Evolutionary conservation across 2,797 vertebrate species (phyloP).

Genomic region (Sandelia bainsii): DNA sequence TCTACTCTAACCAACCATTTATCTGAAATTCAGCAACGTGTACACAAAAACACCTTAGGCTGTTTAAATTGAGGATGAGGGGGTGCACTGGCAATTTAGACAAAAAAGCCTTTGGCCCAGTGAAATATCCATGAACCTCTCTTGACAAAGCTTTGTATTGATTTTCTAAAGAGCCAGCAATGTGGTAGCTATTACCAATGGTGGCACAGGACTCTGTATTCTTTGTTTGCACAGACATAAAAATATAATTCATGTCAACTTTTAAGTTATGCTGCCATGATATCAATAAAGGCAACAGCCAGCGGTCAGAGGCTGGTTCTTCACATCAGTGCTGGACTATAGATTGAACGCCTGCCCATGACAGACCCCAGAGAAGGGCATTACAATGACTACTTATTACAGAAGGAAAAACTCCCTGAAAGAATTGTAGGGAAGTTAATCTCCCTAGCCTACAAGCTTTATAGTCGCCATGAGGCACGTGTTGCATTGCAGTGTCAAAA

Average conservation of each 20-base stretch:
- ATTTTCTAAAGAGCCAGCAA: constrained; percentile 45
- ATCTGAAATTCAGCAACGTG: constrained; percentile 65
- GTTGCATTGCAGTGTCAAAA: constrained; percentile 17
- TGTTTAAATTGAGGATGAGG: constrained; percentile 9
- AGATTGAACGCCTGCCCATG: constrained; percentile 28
- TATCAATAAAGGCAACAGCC: constrained; percentile 42
- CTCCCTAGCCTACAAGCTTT: constrained; percentile 17
- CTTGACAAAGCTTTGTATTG: constrained; percentile 50
- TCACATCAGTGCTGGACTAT: constrained; percentile 20
- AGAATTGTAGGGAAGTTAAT: constrained; percentile 33
- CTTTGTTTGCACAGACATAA: constrained; percentile 42
- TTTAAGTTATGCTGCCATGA: constrained; percentile 31
- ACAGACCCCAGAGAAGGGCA: constrained; percentile 25
- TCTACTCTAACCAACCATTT: constrained; percentile 41
- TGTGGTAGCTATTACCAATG: constrained; percentile 43
- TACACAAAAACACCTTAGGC: constrained; percentile 41
- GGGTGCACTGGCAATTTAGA: background rate
- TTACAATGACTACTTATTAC: constrained; percentile 27
- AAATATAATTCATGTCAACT: constrained; percentile 42
- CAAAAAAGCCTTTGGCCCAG: constrained; percentile 28
- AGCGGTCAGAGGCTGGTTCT: constrained; percentile 20
- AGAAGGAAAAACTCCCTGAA: constrained; percentile 21
- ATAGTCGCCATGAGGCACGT: constrained; percentile 12
- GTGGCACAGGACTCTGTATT: constrained; percentile 26
- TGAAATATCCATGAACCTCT: constrained; percentile 16